phyloP scores from a whole-genome alignment of 2,113 vertebrate species.

The Alces alces region DNA sequence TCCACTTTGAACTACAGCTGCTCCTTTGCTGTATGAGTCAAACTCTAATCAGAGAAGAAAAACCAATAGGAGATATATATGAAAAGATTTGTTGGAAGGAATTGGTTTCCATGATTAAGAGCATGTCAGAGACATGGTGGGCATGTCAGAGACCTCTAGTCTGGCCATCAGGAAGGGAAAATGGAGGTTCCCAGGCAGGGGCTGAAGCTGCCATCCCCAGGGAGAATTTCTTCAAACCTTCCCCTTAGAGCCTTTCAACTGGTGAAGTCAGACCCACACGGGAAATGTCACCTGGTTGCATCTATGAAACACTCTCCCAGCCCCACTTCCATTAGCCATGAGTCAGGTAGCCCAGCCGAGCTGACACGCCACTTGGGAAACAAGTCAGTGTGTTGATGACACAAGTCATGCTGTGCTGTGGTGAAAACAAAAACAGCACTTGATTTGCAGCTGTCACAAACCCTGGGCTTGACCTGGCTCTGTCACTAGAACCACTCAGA shows the following conservation, averaged over 20 bases:
- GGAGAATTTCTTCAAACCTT: not conserved
- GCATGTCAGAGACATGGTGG: not conserved
- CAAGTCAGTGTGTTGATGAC: not conserved
- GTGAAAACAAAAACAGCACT: not conserved
- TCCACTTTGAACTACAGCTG: not conserved
- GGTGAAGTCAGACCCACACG: not conserved
- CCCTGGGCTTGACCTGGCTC: not conserved
- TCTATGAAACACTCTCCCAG: not conserved
- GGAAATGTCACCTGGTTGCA: not conserved
- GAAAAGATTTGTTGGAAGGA: not conserved
- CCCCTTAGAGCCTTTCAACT: not conserved
- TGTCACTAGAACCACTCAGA: not conserved
- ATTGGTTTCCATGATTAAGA: not conserved
- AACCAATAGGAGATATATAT: not conserved
- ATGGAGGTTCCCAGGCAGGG: not conserved
- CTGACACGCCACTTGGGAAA: not conserved
- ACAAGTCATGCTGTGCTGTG: not conserved
- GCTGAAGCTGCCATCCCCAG: not conserved
- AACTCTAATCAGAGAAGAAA: not conserved
- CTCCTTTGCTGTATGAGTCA: not conserved
- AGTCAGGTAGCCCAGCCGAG: not conserved
- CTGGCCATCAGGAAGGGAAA: not conserved
- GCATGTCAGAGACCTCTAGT: not conserved
- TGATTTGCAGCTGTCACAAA: rapidly evolving
- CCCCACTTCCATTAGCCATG: not conserved